phyloP scores from a whole-genome alignment of 2,113 vertebrate genomes.

The Cheilinus undulatus region DNA sequence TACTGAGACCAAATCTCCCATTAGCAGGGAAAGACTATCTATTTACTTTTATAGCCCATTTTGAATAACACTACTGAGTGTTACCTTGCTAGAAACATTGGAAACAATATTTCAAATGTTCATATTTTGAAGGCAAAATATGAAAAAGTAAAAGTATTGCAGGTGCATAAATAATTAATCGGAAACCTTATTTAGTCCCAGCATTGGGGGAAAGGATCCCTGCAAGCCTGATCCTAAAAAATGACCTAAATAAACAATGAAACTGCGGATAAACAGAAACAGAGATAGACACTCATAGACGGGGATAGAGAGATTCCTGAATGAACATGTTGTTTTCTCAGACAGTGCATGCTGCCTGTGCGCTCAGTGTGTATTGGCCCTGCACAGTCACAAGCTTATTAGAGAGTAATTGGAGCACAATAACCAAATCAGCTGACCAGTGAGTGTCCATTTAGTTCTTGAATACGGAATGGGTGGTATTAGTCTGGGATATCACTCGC shows the following conservation, averaged over 20 bases:
- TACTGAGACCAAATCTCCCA: too few relatives aligned
- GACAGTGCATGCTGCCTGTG: neutral
- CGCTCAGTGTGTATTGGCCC: slow-evolving; percentile 34
- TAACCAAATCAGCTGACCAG: slow-evolving; percentile 40
- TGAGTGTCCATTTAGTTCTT: slow-evolving; percentile 16
- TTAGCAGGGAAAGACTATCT: too few relatives aligned
- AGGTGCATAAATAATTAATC: too few relatives aligned
- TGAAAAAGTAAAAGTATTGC: too few relatives aligned
- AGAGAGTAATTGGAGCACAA: slow-evolving; percentile 69
- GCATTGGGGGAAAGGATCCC: neutral
- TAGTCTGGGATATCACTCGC: slow-evolving; percentile 4
- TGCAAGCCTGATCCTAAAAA: neutral
- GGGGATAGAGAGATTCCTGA: slow-evolving; percentile 16
- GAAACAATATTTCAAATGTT: too few relatives aligned
- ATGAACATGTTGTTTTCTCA: slow-evolving; percentile 29
- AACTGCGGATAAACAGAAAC: neutral
- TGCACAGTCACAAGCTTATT: slow-evolving; percentile 61
- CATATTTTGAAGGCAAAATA: too few relatives aligned
- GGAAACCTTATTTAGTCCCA: neutral
- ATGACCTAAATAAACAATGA: neutral
- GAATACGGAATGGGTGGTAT: slow-evolving; percentile 26
- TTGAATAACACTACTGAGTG: too few relatives aligned
- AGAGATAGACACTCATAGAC: neutral
- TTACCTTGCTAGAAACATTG: too few relatives aligned
- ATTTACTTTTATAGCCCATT: too few relatives aligned